Evolutionary conservation across 2,888 invertebrate genomes (phyloP).

Genomic region (Dorcus parallelipipedus): DNA sequence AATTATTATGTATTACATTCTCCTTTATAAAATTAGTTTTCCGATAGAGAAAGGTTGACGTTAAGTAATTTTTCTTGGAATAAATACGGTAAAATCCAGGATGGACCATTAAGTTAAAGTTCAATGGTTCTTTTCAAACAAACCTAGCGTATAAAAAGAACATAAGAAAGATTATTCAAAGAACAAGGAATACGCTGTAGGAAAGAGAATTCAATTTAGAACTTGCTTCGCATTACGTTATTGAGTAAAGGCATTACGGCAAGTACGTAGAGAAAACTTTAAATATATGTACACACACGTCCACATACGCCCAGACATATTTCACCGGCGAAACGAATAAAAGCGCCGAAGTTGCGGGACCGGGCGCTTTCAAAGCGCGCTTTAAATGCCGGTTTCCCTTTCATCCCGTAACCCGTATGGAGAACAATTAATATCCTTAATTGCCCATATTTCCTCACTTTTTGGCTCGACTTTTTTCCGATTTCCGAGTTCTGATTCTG

Average conservation of each 20-base stretch:
- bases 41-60: too few relatives aligned
- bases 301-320: neutral
- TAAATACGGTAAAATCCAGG: too few relatives aligned
- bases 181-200: neutral
- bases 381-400: conserved; percentile 1
- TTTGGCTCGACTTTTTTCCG: neutral
- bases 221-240: neutral
- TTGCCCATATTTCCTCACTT: conserved; percentile 2
- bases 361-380: neutral
- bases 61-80: too few relatives aligned
- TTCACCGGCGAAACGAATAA: neutral
- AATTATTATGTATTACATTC: too few relatives aligned
- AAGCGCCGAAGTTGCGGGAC: neutral
- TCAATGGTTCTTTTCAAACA: too few relatives aligned
- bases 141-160: too few relatives aligned
- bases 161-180: too few relatives aligned
- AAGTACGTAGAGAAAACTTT: neutral
- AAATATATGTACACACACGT: neutral
- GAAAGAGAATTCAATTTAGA: neutral
- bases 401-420: neutral
- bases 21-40: too few relatives aligned
- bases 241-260: neutral
- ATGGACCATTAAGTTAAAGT: too few relatives aligned
- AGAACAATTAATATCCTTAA: conserved; percentile 5
- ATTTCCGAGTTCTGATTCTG: neutral